phyloP scores from a whole-genome alignment of 2,113 vertebrate species.

The Actinemys pallida region DNA sequence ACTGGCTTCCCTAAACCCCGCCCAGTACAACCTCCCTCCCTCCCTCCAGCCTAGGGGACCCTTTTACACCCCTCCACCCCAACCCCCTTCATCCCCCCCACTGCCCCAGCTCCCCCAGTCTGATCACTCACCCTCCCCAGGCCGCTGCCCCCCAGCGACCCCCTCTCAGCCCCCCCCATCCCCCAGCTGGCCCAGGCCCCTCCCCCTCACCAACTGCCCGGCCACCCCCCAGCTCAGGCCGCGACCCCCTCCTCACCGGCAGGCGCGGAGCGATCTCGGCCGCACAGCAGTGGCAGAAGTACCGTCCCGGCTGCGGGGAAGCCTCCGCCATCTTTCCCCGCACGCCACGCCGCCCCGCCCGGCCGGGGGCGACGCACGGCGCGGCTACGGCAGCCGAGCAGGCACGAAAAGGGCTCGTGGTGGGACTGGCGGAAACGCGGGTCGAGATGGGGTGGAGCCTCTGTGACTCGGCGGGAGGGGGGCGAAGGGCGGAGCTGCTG shows the following conservation, averaged over 20 bases:
- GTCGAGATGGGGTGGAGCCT: background rate
- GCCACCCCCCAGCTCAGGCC: background rate
- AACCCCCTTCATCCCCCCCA: no score
- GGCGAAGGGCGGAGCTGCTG: background rate
- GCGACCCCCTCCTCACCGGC: slow-evolving; percentile 73
- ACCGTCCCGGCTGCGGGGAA: slow-evolving; percentile 88
- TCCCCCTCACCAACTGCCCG: background rate
- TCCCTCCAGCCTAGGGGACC: no score
- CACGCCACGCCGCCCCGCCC: background rate
- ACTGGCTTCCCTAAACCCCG: no score
- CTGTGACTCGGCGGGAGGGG: background rate
- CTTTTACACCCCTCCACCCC: no score
- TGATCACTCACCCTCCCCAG: background rate
- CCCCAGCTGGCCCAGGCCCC: background rate
- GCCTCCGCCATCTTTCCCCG: slow-evolving; percentile 90
- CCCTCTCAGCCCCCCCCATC: no score
- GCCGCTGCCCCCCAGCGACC: background rate
- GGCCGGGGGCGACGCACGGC: background rate
- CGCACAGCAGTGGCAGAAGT: slow-evolving; percentile 92
- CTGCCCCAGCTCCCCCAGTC: fast-evolving
- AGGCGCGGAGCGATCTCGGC: slow-evolving; percentile 84
- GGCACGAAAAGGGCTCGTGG: slow-evolving; percentile 42
- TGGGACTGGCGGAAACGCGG: background rate
- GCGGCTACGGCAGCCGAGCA: slow-evolving; percentile 53
- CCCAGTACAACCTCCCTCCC: background rate